phyloP scores from a whole-genome alignment of 2,113 vertebrate genomes.

The Halcyon malimbica region DNA sequence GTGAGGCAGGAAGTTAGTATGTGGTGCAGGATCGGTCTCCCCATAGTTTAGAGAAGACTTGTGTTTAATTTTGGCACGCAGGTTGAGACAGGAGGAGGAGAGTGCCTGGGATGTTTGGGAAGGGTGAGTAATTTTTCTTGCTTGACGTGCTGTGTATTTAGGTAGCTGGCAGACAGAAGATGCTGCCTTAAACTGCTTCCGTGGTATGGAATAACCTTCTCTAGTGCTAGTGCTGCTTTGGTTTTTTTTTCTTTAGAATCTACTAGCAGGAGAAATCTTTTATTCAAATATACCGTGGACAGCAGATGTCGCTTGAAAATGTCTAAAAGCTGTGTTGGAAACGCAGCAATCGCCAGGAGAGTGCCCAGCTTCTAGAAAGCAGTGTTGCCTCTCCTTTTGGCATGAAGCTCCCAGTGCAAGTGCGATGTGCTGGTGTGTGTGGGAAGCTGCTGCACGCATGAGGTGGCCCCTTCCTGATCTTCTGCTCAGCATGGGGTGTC shows the following conservation, averaged over 20 bases:
- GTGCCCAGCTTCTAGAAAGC: neutral
- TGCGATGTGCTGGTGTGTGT: neutral
- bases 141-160: neutral
- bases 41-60: neutral
- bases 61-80: neutral
- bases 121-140: neutral
- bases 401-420: accelerated
- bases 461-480: neutral
- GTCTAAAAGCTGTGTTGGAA: neutral
- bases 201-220: neutral
- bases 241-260: neutral
- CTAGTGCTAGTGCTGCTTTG: neutral
- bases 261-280: neutral
- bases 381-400: neutral
- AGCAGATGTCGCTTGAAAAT: neutral
- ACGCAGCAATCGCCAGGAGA: accelerated
- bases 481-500: neutral
- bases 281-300: neutral
- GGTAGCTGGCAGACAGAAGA: neutral
- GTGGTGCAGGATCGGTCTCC: neutral
- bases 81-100: neutral
- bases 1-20: neutral
- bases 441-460: accelerated
- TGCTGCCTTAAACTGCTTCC: neutral
- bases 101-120: neutral